phyloP scores from a whole-genome alignment of 2,888 invertebrate genomes.

The Drosophila mimetica region DNA sequence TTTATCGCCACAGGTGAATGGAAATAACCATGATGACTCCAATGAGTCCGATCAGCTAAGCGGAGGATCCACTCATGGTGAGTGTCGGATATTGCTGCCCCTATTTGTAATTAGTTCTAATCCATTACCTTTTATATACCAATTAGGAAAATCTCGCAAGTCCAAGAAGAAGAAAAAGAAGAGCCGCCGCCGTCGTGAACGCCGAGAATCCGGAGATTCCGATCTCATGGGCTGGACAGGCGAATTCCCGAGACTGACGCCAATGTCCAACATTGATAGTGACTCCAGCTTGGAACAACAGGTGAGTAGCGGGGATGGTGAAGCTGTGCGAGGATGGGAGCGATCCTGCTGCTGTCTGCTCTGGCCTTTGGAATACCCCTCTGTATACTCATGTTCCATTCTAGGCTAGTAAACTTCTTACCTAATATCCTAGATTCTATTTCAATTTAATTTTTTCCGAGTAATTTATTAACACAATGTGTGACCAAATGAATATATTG shows the following conservation, averaged over 20 bases:
- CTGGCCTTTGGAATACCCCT: background rate
- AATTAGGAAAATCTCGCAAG: background rate
- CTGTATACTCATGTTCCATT: constrained; percentile 3
- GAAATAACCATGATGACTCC: background rate
- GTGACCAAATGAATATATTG: too few relatives aligned
- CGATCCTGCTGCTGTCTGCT: constrained; percentile 8
- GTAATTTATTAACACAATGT: too few relatives aligned
- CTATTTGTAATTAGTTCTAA: too few relatives aligned
- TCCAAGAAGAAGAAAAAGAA: constrained; percentile 17
- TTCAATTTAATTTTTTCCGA: too few relatives aligned
- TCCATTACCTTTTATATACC: too few relatives aligned
- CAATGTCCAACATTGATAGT: background rate
- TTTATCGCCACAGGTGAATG: constrained; percentile 15
- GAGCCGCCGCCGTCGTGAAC: background rate
- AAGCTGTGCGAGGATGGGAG: background rate
- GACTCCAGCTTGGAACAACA: background rate
- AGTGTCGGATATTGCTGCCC: too few relatives aligned
- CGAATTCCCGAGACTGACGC: constrained; percentile 1
- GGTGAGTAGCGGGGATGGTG: constrained; percentile 19
- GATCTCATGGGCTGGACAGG: constrained; percentile 17
- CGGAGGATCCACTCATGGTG: background rate
- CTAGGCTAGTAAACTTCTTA: background rate
- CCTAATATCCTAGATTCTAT: too few relatives aligned
- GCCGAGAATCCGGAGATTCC: background rate
- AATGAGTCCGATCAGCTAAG: background rate